These are phyloP conservation scores for Lichenostomus cassidix DNA, from an alignment of 2,113 vertebrate genomes.

Conservation along the genomic window DNA sequence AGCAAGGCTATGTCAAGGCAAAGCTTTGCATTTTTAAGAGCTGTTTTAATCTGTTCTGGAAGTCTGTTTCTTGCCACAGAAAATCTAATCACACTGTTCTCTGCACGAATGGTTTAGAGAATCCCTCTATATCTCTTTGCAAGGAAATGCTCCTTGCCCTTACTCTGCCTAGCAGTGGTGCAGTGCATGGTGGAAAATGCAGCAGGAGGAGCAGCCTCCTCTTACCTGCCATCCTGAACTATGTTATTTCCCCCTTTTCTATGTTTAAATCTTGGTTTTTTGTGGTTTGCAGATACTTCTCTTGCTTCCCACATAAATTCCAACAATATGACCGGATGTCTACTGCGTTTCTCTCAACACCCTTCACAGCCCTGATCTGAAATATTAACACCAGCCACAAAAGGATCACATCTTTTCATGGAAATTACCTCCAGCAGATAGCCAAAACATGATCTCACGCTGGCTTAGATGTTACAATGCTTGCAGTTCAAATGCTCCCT, in stretches of 20 bases:
- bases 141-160: neutral
- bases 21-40: neutral
- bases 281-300: slow-evolving; percentile 15
- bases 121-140: neutral
- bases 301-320: slow-evolving; percentile 51
- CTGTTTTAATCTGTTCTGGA: neutral
- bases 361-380: neutral
- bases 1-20: neutral
- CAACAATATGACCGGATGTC: slow-evolving; percentile 49
- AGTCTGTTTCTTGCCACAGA: neutral
- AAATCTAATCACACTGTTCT: neutral
- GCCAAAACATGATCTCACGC: slow-evolving; percentile 55
- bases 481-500: neutral
- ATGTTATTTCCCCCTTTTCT: neutral
- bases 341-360: slow-evolving; percentile 11
- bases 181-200: neutral
- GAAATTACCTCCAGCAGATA: neutral
- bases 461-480: neutral
- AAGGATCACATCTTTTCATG: neutral
- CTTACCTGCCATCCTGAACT: neutral
- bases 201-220: neutral
- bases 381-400: neutral
- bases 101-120: neutral
- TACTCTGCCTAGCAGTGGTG: neutral
- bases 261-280: neutral